Evolutionary conservation across 1,140 invertebrate genomes (phyloP), one percentile per base, ranked within the genome.

Genomic region (Cydia strobilella): DNA sequence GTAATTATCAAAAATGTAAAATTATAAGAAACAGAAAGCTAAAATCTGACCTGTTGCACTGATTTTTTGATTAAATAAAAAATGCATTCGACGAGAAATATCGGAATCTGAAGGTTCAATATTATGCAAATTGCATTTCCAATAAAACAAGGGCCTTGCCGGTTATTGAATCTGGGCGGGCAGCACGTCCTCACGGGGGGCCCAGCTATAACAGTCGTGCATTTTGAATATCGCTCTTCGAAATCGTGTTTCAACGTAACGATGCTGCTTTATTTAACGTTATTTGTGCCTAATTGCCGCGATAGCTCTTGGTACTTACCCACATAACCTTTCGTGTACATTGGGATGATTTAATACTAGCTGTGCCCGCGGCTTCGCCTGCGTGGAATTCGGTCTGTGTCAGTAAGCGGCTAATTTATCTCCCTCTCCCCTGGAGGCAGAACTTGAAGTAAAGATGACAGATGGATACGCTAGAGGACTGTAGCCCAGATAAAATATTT

Each of bases 71-170:
- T 66, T 66, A 12, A 35, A 66, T 66, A 39, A 66, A 69, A 69
- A 69, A 69, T 69, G 27, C 65, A 18, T 42, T 7, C 65, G n/a
- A 69, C 9, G 18, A 42, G 31, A 69, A 69, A 69, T 69, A 69
- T 69, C 27, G 35, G 31, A 69, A 35, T 35, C 65, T 18, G 65
- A 69, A 35, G 65, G 65, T 69, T 69, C 65, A 69, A 69, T 69
- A 69, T 69, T 69, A 69, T 69, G 65, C 65, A 69, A 69, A 69
- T 69, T 69, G 65, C 25, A 69, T 35, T 69, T 42, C 65, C 65
- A 69, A 18, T 35, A 35, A 39, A 69, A 69, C 27, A 69, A 69
- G 65, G 65, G 31, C 27, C 65, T 69, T 12, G 65, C 2, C 65
- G 31, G 27, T 59, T 69, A 69, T 69, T 69, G 31, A 42, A 69